Percentiles rank a stretch among this genome's conserved stretches.
Evolutionary conservation across 2,797 vertebrate genomes (phyloP).

Genomic region (Malurus leucopterus): DNA sequence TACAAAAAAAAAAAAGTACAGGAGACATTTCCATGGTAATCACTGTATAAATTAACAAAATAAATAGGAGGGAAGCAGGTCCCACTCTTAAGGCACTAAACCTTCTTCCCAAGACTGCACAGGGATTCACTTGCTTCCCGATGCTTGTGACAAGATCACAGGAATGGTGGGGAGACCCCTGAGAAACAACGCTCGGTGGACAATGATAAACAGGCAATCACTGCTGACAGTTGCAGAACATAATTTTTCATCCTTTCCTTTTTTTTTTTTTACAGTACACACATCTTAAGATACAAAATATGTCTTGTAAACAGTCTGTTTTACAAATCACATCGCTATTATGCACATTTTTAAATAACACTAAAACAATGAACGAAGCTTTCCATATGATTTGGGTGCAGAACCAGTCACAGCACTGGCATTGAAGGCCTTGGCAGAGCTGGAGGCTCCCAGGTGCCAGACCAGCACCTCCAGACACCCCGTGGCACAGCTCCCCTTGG

Average conservation of each 20-base stretch:
- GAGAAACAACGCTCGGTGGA: slow-evolving; percentile 19
- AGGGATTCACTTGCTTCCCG: slow-evolving; percentile 26
- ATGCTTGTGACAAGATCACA: slow-evolving; percentile 37
- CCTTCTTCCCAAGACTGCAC: slow-evolving; percentile 56
- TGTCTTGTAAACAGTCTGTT: slow-evolving; percentile 63
- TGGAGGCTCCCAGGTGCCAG: background rate
- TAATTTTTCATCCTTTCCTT: slow-evolving; percentile 4
- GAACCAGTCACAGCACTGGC: background rate
- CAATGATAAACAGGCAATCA: slow-evolving; percentile 34
- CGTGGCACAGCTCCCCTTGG: background rate
- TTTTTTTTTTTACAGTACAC: slow-evolving; percentile 58
- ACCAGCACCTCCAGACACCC: background rate
- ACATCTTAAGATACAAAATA: slow-evolving; percentile 47
- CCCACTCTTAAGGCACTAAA: slow-evolving; percentile 69
- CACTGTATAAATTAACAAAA: slow-evolving; percentile 76
- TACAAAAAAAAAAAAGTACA: slow-evolving; percentile 66
- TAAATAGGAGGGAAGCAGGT: slow-evolving; percentile 71
- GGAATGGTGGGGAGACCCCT: slow-evolving; percentile 57
- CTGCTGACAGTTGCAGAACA: slow-evolving; percentile 31
- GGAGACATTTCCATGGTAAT: slow-evolving; percentile 53
- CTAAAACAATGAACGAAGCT: background rate
- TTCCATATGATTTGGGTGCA: background rate
- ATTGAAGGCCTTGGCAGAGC: background rate
- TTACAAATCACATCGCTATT: slow-evolving; percentile 23
- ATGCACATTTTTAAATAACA: slow-evolving; percentile 44